These are phyloP conservation scores for Astropecten irregularis DNA, from an alignment of 53 echinoderm and acorn worm genomes.

Conservation along the genomic window DNA sequence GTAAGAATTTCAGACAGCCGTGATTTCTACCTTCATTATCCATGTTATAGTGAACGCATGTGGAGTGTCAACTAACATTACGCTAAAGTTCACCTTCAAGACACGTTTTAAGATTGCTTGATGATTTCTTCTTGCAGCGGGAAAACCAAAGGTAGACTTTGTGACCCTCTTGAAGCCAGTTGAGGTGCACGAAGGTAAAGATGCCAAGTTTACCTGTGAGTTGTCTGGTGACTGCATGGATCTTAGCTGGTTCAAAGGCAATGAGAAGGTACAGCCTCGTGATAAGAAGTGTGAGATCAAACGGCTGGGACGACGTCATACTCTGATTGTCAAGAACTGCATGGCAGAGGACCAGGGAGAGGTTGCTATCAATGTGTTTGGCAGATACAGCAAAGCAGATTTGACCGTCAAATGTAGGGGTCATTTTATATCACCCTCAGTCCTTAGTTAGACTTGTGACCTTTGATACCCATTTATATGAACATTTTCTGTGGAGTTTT, in stretches of 20 bases:
- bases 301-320: conserved; percentile 81
- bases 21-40: too few relatives aligned
- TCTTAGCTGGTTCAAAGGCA: conserved; percentile 78
- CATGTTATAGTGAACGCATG: not conserved
- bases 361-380: conserved; percentile 73
- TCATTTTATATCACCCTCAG: not conserved
- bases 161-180: conserved; percentile 75
- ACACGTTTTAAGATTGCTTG: not conserved
- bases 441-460: not conserved
- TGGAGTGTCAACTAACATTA: not conserved
- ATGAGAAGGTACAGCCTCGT: conserved; percentile 79
- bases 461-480: not conserved
- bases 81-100: not conserved
- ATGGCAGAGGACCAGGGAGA: conserved; percentile 79
- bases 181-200: conserved; percentile 83
- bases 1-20: too few relatives aligned
- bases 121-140: conserved; percentile 49
- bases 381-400: conserved; percentile 75
- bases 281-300: conserved; percentile 88
- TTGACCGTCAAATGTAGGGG: conserved; percentile 86
- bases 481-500: too few relatives aligned
- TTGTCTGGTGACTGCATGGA: conserved; percentile 85
- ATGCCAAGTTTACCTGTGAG: conserved; percentile 84
- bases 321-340: conserved; percentile 82
- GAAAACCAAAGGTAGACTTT: conserved; percentile 95